Base-by-base conservation (phyloP, 2,113 vertebrate genomes). In the Triplophysa tibetana region DNA sequence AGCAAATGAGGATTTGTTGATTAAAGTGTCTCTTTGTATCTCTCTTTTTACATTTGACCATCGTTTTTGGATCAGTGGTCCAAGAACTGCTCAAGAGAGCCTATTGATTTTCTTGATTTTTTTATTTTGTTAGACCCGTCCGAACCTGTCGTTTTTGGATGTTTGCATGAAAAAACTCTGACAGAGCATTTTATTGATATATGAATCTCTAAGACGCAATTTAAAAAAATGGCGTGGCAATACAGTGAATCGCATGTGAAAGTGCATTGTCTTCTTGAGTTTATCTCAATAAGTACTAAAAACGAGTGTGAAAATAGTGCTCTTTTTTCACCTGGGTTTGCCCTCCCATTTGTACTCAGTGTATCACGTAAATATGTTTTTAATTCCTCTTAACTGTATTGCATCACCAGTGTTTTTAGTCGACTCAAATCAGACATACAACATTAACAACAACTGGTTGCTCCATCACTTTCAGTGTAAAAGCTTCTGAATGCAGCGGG, bases 21-120 rank as follows among this genome's bases (percentile, higher is more conserved):
- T 73, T 73, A 73, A 73, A 73, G 70, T 73, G 70, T 73, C 70
- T 43, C 54, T 60, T 73, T 60, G 54, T 60, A 73, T 72, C 52
- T 72, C 70, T 72, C 70, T 70, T 70, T 70, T 54, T 54, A 54
- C 2, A 60, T 73, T 73, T 33, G 12, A 38, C 26, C 12, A 1
- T 60, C 14, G 38, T 19, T 41, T 23, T 73, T 60, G 70, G 54
- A 73, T 73, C 70, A 73, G 70, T 73, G 54, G n/a, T 13, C 70
- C 70, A 60, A 41, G 33, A 73, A 61, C n/a, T 73, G 54, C 54
- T 60, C n/a, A 33, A 56, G 33, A 72, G 52, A 61, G 54, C 70
- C n/a, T 8, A 73, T 61, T 73, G 70, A 73, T 73, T 73, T 61
- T 73, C 17, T 72, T 38, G 26, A 38, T 72, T 73, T 73, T 52